Percentiles rank a stretch among this genome's conserved stretches.
phyloP scores from a whole-genome alignment of 2,888 invertebrate species.

The Acrocera orbiculus region DNA sequence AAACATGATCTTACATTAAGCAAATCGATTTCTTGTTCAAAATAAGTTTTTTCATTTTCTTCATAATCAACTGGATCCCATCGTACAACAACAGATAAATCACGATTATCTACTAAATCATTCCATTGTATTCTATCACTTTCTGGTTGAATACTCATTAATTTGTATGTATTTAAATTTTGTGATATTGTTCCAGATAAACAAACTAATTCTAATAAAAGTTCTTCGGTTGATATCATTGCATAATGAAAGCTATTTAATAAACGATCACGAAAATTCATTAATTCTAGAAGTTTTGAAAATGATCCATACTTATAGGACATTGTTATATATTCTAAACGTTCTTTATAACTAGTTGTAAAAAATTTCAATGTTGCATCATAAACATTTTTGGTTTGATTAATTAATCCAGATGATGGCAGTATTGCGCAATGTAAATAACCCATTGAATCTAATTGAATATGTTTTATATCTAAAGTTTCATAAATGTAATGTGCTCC shows the following conservation, averaged over 20 bases:
- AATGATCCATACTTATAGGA: constrained; percentile 92
- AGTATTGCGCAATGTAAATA: constrained; percentile 64
- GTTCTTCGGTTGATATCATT: constrained; percentile 44
- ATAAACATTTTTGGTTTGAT: constrained; percentile 49
- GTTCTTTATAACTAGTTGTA: constrained; percentile 74
- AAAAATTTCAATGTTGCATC: constrained; percentile 72
- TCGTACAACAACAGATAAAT: constrained; percentile 49
- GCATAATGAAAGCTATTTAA: constrained; percentile 67
- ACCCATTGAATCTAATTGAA: constrained; percentile 83
- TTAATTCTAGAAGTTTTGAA: constrained; percentile 77
- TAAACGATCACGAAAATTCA: constrained; percentile 63
- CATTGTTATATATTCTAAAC: constrained; percentile 76
- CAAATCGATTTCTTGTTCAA: constrained; percentile 26
- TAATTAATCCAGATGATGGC: constrained; percentile 51
- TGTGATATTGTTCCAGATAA: constrained; percentile 26
- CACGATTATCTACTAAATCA: constrained; percentile 54
- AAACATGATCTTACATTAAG: constrained; percentile 24
- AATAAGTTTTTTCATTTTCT: constrained; percentile 20
- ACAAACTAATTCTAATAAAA: constrained; percentile 47
- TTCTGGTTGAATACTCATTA: constrained; percentile 40
- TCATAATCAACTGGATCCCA: constrained; percentile 43
- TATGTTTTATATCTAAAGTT: constrained; percentile 76
- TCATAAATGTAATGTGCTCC: constrained; percentile 60
- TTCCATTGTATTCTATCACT: constrained; percentile 43
- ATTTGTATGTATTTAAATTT: constrained; percentile 35